A percentile compares a stretch with the other conserved stretches of the same genome.
Evolutionary conservation across 2,888 invertebrate genomes (phyloP).

Genomic region (Macrophya alboannulata): DNA sequence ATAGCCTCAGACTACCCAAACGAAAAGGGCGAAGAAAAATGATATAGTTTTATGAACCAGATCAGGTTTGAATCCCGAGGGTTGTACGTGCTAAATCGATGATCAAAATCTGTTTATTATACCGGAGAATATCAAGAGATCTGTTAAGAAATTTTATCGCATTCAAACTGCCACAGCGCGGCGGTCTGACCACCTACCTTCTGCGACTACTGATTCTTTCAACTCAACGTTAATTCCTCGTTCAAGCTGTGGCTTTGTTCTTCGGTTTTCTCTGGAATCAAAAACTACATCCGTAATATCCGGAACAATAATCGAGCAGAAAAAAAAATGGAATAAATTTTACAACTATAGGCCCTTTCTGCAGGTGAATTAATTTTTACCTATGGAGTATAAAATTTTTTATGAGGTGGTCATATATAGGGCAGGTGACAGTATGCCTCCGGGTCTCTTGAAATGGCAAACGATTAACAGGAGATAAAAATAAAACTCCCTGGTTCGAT

Average conservation of each 20-base stretch:
- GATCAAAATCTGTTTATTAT: neutral
- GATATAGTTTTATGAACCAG: conserved; percentile 10
- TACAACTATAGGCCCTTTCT: no score
- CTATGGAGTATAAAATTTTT: neutral
- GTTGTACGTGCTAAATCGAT: neutral
- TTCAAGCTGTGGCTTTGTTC: neutral
- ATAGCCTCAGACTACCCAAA: neutral
- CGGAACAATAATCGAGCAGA: no score
- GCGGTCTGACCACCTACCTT: neutral
- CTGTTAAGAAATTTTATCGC: neutral
- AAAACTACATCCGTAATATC: no score
- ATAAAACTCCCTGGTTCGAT: neutral
- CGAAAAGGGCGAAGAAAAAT: conserved; percentile 23
- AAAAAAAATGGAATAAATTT: no score
- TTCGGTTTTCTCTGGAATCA: neutral
- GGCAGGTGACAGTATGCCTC: neutral
- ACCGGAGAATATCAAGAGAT: neutral
- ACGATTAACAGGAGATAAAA: conserved; percentile 26
- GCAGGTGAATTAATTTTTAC: neutral
- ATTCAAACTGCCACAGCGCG: neutral
- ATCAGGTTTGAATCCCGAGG: neutral
- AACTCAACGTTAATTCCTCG: neutral
- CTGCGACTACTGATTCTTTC: conserved; percentile 9
- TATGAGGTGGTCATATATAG: neutral
- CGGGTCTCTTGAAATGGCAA: neutral